Percentiles rank a stretch among this genome's conserved stretches.
phyloP scores from a whole-genome alignment of 2,888 invertebrate genomes.

The Lasioglossum leucozonium region DNA sequence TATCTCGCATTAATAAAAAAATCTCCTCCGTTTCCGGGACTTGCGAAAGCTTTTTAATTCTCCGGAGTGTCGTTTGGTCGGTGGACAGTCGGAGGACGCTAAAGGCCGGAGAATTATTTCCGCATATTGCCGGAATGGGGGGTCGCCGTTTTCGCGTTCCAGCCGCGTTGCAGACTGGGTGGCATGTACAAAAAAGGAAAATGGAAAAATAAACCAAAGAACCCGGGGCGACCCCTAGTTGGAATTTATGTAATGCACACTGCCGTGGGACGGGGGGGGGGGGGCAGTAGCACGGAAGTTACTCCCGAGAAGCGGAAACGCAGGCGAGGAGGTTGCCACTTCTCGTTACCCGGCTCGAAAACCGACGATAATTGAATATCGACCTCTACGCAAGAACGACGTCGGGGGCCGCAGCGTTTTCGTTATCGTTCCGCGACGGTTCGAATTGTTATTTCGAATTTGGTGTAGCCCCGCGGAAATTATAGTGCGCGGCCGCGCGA shows the following conservation, averaged over 20 bases:
- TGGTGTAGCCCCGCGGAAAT: slow-evolving; percentile 4
- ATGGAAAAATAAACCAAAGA: neutral
- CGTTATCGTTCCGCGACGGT: slow-evolving; percentile 16
- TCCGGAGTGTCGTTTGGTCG: slow-evolving; percentile 46
- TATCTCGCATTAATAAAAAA: slow-evolving; percentile 65
- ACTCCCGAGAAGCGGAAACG: slow-evolving; percentile 10
- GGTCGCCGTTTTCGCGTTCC: slow-evolving; percentile 1
- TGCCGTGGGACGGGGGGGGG: too few relatives aligned
- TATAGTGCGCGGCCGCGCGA: neutral
- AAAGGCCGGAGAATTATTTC: slow-evolving; percentile 23
- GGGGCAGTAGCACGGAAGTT: slow-evolving; percentile 10
- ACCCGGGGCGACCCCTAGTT: neutral
- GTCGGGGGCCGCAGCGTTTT: neutral
- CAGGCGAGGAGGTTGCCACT: slow-evolving; percentile 11
- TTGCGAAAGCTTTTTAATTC: slow-evolving; percentile 75
- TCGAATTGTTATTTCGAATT: slow-evolving; percentile 37
- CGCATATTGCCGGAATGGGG: slow-evolving; percentile 26
- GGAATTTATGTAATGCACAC: slow-evolving; percentile 31
- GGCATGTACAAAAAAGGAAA: neutral
- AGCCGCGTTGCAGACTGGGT: neutral
- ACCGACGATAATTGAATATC: slow-evolving; percentile 37
- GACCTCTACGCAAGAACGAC: slow-evolving; percentile 21
- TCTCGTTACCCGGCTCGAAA: slow-evolving; percentile 19
- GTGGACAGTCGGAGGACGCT: neutral
- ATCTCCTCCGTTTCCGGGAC: slow-evolving; percentile 63